Conservation (phyloP, 30 jellyfish, hydroid and myxozoan species). For the Aurelia sp. region DNA sequence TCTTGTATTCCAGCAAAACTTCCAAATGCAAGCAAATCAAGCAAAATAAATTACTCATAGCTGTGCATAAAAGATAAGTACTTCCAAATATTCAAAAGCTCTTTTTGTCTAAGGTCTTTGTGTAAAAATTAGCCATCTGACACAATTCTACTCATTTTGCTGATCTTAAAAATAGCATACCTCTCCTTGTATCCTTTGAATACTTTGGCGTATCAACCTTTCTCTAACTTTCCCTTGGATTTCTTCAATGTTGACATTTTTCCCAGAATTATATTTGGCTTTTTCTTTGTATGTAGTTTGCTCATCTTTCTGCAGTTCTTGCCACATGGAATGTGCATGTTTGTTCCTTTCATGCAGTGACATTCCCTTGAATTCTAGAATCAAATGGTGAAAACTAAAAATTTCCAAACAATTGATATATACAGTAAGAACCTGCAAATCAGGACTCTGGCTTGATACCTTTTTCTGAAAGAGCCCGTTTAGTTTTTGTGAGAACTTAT, state of each 20-base stretch:
- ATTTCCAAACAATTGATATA: background rate
- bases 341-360: conserved; percentile 15
- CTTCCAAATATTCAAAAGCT: conserved; percentile 5
- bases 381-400: background rate
- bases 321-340: conserved; percentile 27
- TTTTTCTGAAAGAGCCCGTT: background rate
- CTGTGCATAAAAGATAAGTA: background rate
- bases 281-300: conserved; percentile 12
- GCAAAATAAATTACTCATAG: conserved; percentile 4
- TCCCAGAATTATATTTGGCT: conserved; percentile 7
- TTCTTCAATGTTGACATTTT: conserved; percentile 5
- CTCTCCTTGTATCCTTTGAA: conserved; percentile 20
- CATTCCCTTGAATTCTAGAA: conserved; percentile 22
- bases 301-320: conserved; percentile 13
- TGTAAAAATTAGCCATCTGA: conserved; percentile 5
- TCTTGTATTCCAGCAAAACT: too few relatives aligned
- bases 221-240: conserved; percentile 11
- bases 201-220: conserved; percentile 22
- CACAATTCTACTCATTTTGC: background rate
- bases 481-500: too few relatives aligned
- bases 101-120: conserved; percentile 5
- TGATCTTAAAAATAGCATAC: conserved; percentile 11
- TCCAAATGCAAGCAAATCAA: too few relatives aligned
- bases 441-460: background rate
- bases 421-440: background rate